Conservation (phyloP, 64 coral and sea anemone species). For the Hydrozoanthus tunicans region DNA sequence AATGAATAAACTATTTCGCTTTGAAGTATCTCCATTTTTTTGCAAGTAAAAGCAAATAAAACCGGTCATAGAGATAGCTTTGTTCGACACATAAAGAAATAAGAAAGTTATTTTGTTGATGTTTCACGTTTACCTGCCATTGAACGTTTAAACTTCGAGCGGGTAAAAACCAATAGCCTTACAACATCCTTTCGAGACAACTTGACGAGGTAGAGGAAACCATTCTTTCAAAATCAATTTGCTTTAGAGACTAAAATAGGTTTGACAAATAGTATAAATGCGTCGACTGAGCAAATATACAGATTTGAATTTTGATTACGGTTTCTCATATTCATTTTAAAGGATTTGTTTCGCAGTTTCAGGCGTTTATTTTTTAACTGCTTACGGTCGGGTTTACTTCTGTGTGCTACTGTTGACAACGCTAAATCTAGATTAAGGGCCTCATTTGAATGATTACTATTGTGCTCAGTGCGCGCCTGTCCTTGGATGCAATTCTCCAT, state of each 20-base stretch:
- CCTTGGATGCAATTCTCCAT: background rate
- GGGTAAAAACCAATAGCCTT: background rate
- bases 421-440: background rate
- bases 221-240: slow-evolving; percentile 26
- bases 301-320: slow-evolving; percentile 56
- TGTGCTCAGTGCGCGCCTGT: background rate
- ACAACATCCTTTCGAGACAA: background rate
- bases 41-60: slow-evolving; percentile 5
- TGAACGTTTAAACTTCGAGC: background rate
- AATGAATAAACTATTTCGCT: background rate
- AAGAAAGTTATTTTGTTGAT: background rate
- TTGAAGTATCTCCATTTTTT: background rate
- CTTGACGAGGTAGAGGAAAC: background rate
- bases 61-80: background rate
- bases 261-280: background rate
- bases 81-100: background rate
- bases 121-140: background rate
- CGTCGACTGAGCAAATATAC: slow-evolving; percentile 40
- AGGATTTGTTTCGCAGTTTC: background rate
- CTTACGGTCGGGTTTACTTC: background rate
- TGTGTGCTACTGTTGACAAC: background rate
- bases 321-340: background rate
- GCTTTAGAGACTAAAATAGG: background rate
- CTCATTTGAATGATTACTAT: slow-evolving; percentile 35
- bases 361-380: background rate